Evolutionary conservation across 1,140 invertebrate species (phyloP), one percentile per base, ranked within the genome.

Genomic region (Sminthurinus signatus): DNA sequence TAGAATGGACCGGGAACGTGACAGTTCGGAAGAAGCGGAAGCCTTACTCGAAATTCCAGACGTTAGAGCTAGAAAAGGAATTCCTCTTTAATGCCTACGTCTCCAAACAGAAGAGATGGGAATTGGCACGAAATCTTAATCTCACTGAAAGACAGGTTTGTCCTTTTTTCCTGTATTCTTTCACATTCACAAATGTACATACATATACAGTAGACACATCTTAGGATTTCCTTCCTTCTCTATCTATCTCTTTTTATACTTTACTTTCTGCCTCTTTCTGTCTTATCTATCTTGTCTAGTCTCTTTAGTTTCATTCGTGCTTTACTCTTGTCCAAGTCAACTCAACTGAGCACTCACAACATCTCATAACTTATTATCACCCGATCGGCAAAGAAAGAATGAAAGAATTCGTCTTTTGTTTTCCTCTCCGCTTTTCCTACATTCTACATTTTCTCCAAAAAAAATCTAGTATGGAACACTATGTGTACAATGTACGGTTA

Each of bases 11-110:
- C 36, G 90, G 89, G 1, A 89, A 92, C 76, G 87, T 90, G 73
- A 91, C 91, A 42, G 89, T 93, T 57, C 84, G 93, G 72, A 96
- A 96, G 85, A 96, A 96, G 82, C 88, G 94, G 77, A 96, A 96
- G 79, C 94, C 93, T 0, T 96, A 97, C 77, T 94, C 91, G 19
- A 96, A 96, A 78, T 94, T 88, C 79, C 94, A 97, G 76, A 96
- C 93, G 0, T 81, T 96, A 72, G 94, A 97, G 78, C 79, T 98
- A 74, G 94, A 98, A 77, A 97, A 96, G 78, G 94, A 97, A 80
- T 98, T 96, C 78, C 84, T 94, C 8, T 94, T 88, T 79, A 96
- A 94, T 80, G 89, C 91, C 23, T 97, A 97, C 81, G 93, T 97
- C 29, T 94, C 91, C 54, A 97, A 97, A 78, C 94, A 97, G 77